phyloP scores from a whole-genome alignment of 2,113 vertebrate species.

The Thymallus thymallus region DNA sequence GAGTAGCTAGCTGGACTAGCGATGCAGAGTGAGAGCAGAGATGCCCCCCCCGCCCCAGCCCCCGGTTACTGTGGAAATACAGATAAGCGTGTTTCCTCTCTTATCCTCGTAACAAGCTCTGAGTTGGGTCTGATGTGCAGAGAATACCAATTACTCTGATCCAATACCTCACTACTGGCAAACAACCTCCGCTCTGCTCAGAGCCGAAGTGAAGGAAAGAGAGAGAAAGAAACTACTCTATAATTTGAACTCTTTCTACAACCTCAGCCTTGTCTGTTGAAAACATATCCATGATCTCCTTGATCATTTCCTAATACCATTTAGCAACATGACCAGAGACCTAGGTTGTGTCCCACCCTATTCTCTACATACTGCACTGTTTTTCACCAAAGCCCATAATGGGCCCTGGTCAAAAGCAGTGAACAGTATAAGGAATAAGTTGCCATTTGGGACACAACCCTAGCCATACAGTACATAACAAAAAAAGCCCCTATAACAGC shows the following conservation, averaged over 20 bases:
- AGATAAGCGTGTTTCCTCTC: conserved; percentile 69
- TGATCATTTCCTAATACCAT: conserved; percentile 33
- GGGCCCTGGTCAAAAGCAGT: too few species aligned
- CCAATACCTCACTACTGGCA: too few species aligned
- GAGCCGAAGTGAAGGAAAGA: neutral
- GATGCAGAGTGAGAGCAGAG: conserved; percentile 5
- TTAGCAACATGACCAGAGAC: conserved; percentile 28
- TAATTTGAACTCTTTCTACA: conserved; percentile 14
- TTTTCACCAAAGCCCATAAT: too few species aligned
- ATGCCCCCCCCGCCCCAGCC: neutral
- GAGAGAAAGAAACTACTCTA: conserved; percentile 23
- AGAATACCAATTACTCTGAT: conserved; percentile 65
- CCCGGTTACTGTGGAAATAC: conserved; percentile 63
- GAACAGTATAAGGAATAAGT: too few species aligned
- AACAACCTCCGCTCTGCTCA: neutral
- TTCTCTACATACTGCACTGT: neutral
- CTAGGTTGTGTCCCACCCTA: too few species aligned
- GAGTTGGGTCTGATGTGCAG: conserved; percentile 55
- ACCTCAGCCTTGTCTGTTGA: conserved; percentile 18
- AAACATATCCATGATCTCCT: conserved; percentile 31
- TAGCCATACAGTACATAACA: neutral
- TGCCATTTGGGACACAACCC: too few species aligned
- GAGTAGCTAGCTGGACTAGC: conserved; percentile 30
- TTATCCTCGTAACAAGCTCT: conserved; percentile 63
- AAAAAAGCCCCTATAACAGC: too few species aligned